Base-by-base conservation (phyloP, 2,888 invertebrate genomes). In the Bursaphelenchus okinawaensis region DNA sequence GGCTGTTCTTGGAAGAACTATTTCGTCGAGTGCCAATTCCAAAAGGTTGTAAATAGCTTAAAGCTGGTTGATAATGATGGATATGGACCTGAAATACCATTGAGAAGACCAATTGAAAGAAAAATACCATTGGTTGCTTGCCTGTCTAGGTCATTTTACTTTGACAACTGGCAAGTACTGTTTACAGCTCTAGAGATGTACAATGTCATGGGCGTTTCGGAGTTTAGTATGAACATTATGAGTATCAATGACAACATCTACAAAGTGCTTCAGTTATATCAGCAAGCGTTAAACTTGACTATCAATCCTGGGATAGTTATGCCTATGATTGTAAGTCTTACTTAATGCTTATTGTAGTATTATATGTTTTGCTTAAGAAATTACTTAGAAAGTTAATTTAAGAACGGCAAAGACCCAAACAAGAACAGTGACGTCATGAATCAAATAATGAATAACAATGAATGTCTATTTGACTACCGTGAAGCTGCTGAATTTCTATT, bases 131-230 rank as follows among this genome's bases (percentile, higher is more conserved):
- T 64, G 40, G 64, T 64, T 20, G 64, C 60, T 22, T 64, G 64
- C 20, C 51, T 63, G 16, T 51, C 52, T 12, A 27, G 64, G 20
- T n/a, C 60, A 22, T 64, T 64, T 54, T n/a, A 23, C 22, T 63
- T 50, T 54, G 64, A 64, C 19, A 64, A 64, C 20, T 64, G 64
- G 64, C 52, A 54, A 24, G 52, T 64, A 23, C n/a, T 54, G 12
- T 63, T 64, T 27, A 63, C 64, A 1, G 57, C 51, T 55, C 22
- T 64, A 19, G 64, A 64, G 29, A 27, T 64, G 52, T 64, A 64
- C 60, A 58, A 51, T 23, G 28, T 28, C 24, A 51, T 61, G 31
- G 64, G 60, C 7, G 64, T 27, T 54, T 52, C 58, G 29, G 7
- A 61, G 9, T 63, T 64, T 19, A 23, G 27, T 59, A 23, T 52